phyloP scores from a whole-genome alignment of 1,140 invertebrate species.

The Nylanderia fulva region DNA sequence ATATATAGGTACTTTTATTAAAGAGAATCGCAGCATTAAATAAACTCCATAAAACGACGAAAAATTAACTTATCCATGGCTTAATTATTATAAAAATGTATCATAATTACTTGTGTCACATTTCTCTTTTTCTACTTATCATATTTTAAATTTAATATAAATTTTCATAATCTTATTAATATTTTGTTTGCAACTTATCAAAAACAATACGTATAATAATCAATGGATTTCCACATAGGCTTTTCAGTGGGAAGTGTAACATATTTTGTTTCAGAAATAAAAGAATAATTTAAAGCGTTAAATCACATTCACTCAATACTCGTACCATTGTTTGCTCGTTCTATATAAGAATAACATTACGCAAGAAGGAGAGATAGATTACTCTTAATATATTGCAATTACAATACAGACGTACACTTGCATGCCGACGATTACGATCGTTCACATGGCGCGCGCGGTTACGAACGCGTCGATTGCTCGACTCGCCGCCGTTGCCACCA shows the following conservation, averaged over 20 bases:
- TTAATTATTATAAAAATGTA: slow-evolving; percentile 33
- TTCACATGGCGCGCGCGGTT: slow-evolving; percentile 32
- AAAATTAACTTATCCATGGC: slow-evolving; percentile 33
- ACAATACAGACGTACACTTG: slow-evolving; percentile 45
- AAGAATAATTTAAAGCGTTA: not conserved
- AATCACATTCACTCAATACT: slow-evolving; percentile 12
- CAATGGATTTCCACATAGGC: not conserved
- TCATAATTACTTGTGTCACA: not conserved
- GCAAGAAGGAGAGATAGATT: slow-evolving; percentile 31
- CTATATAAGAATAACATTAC: slow-evolving; percentile 43
- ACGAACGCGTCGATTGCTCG: slow-evolving; percentile 52
- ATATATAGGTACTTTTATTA: slow-evolving; percentile 19
- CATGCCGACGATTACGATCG: slow-evolving; percentile 49
- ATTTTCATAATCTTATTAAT: not conserved
- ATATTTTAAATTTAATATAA: not conserved
- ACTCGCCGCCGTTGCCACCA: slow-evolving; percentile 46
- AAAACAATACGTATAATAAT: not conserved
- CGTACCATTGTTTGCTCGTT: slow-evolving; percentile 46
- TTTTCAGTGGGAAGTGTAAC: not conserved
- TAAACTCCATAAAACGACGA: slow-evolving; percentile 15
- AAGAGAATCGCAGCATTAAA: slow-evolving; percentile 36
- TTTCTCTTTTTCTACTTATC: not conserved
- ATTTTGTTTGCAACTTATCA: not conserved
- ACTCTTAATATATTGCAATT: slow-evolving; percentile 54
- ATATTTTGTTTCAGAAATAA: not conserved